A percentile compares a stretch with the other conserved stretches of the same genome.
phyloP scores from a whole-genome alignment of 2,797 vertebrate genomes.

The Enteromius anoplus region DNA sequence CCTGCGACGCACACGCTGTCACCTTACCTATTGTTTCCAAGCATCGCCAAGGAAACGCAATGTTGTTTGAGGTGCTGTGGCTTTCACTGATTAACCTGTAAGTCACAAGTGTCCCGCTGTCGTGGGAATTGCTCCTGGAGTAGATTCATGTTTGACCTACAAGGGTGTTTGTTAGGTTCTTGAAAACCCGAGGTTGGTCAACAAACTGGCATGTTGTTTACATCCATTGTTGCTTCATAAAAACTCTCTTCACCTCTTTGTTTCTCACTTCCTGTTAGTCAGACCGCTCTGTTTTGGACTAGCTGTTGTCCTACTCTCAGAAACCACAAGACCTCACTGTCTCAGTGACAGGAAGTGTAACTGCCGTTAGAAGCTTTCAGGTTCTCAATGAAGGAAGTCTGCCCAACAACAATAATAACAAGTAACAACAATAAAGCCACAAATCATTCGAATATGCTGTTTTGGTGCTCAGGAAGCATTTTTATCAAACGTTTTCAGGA shows the following conservation, averaged over 20 bases:
- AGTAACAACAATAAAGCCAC: conserved; percentile 34
- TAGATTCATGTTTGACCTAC: conserved; percentile 6
- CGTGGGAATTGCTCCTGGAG: background rate
- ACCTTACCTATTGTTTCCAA: conserved; percentile 24
- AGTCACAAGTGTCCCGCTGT: background rate
- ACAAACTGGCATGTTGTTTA: conserved; percentile 15
- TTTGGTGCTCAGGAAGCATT: background rate
- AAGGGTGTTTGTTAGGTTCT: conserved; percentile 9
- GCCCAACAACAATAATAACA: background rate
- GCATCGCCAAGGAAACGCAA: conserved; percentile 13
- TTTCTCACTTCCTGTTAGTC: conserved; percentile 54
- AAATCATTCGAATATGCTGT: background rate
- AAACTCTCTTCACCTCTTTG: conserved; percentile 36
- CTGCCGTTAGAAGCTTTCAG: conserved; percentile 45
- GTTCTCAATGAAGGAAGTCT: conserved; percentile 44
- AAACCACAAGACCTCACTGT: conserved; percentile 49
- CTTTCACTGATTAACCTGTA: background rate
- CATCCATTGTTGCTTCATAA: conserved; percentile 17
- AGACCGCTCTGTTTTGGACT: conserved; percentile 20
- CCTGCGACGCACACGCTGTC: background rate
- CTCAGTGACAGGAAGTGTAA: conserved; percentile 59
- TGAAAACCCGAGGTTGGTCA: background rate
- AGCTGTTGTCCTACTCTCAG: conserved; percentile 35
- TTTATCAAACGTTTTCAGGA: background rate
- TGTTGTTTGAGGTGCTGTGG: conserved; percentile 5